Evolutionary conservation across 2,888 invertebrate species (phyloP).

Genomic region (Perithous albicinctus): DNA sequence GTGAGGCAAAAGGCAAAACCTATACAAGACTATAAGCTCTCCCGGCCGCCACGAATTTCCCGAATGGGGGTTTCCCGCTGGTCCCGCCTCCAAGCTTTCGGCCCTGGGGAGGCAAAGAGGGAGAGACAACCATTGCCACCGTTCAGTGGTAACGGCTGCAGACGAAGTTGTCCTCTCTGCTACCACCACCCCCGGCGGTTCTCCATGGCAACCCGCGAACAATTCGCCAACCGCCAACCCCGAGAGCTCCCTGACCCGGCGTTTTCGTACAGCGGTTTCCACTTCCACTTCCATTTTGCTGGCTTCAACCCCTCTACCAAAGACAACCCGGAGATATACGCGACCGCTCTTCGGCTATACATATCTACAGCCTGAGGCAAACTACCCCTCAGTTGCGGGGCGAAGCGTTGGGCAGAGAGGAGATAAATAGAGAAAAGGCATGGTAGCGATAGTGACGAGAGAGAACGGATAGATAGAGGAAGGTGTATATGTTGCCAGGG

Average conservation of each 20-base stretch:
- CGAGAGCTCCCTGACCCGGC: conserved; percentile 73
- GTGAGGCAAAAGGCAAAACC: conserved; percentile 8
- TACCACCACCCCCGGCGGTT: conserved; percentile 72
- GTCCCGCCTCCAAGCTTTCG: conserved; percentile 70
- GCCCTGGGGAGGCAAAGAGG: background rate
- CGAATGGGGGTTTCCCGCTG: conserved; percentile 82
- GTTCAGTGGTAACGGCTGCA: conserved; percentile 11
- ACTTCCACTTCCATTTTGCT: conserved; percentile 62
- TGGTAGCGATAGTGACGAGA: conserved; percentile 26
- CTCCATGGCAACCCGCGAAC: conserved; percentile 83
- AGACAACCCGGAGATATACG: background rate
- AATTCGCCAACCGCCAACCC: conserved; percentile 83
- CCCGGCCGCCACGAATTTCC: conserved; percentile 82
- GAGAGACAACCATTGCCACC: background rate
- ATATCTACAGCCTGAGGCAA: conserved; percentile 25
- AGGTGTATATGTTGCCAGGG: conserved; percentile 6
- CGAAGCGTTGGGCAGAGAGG: conserved; percentile 3
- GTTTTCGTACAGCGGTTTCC: conserved; percentile 63
- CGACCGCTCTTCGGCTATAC: conserved; percentile 17
- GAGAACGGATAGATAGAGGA: conserved; percentile 25
- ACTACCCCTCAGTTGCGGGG: conserved; percentile 1
- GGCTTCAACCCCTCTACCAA: background rate
- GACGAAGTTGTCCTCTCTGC: background rate
- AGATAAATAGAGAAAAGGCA: background rate
- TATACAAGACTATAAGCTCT: conserved; percentile 31